Conservation (phyloP, 2,113 vertebrate genomes). For the Scalopus aquaticus region DNA sequence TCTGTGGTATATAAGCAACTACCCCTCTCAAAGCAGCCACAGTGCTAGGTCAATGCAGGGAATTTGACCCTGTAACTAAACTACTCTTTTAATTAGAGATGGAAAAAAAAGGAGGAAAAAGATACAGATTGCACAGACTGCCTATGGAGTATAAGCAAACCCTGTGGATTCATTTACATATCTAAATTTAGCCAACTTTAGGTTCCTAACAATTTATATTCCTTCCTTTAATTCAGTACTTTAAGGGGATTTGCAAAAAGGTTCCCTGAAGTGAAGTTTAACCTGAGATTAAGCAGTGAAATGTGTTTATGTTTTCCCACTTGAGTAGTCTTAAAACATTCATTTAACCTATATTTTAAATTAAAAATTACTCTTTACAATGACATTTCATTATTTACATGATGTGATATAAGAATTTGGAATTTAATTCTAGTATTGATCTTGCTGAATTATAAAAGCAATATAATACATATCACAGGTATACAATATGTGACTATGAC, state of each 20-base stretch:
- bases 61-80: slow-evolving; percentile 48
- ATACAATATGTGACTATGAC: neutral
- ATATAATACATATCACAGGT: neutral
- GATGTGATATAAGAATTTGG: neutral
- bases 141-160: slow-evolving; percentile 41
- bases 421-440: neutral
- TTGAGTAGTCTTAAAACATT: slow-evolving; percentile 14
- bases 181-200: slow-evolving; percentile 60
- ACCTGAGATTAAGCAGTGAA: slow-evolving; percentile 61
- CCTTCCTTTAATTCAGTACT: slow-evolving; percentile 66
- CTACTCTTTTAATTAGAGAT: slow-evolving; percentile 46
- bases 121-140: neutral
- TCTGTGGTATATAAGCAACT: neutral
- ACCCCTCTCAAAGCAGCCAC: neutral
- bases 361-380: neutral
- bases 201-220: slow-evolving; percentile 20
- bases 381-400: neutral
- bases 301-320: slow-evolving; percentile 46
- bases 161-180: slow-evolving; percentile 56
- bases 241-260: slow-evolving; percentile 60
- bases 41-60: slow-evolving; percentile 9
- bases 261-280: slow-evolving; percentile 54
- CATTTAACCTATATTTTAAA: slow-evolving; percentile 13
- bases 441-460: neutral
- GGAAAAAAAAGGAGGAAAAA: neutral